phyloP scores from a whole-genome alignment of 2,888 invertebrate species.

The Lasiommata megera region DNA sequence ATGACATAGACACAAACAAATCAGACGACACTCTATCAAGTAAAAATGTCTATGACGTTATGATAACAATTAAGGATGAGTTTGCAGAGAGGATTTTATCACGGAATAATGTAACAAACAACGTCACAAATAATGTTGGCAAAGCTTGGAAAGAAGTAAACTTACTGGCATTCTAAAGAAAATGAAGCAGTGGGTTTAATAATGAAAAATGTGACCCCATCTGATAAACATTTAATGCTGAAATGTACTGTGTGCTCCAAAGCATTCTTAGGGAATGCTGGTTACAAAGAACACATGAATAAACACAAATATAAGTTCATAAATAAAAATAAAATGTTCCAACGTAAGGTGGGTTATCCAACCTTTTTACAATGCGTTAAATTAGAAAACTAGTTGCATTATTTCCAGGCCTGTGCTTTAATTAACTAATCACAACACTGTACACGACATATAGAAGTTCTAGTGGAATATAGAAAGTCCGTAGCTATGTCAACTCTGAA shows the following conservation, averaged over 20 bases:
- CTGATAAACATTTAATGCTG: neutral
- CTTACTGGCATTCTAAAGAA: neutral
- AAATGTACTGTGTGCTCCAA: neutral
- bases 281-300: neutral
- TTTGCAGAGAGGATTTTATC: neutral
- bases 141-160: neutral
- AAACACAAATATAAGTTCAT: slow-evolving; percentile 4
- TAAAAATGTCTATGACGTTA: neutral
- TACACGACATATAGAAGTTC: too few relatives aligned
- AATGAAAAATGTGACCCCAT: neutral
- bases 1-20: neutral
- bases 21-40: neutral
- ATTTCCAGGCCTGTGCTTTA: too few relatives aligned
- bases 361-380: too few relatives aligned
- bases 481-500: too few relatives aligned
- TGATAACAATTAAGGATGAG: neutral
- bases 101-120: neutral
- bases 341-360: too few relatives aligned
- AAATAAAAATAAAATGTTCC: too few relatives aligned
- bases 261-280: neutral
- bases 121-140: neutral
- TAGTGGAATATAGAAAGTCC: too few relatives aligned
- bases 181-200: neutral
- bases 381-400: too few relatives aligned
- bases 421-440: too few relatives aligned